Evolutionary conservation across 2,797 vertebrate species (phyloP), one percentile per base, ranked within the genome.

Genomic region (Kryptopterus vitreolus): DNA sequence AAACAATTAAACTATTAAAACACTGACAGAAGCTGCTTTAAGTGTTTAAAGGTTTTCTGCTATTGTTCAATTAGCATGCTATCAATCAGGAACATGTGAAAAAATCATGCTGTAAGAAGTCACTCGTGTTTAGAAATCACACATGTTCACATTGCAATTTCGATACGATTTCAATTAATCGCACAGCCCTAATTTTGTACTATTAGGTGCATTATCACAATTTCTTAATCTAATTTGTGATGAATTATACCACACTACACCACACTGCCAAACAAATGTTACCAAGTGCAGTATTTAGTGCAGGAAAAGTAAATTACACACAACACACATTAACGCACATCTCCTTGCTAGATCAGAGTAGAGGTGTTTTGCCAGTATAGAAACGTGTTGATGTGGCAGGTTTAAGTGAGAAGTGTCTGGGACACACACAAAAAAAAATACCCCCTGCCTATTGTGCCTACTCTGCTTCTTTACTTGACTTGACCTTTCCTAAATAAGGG

Each of bases 381-480:
- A 91, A 89, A 93, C 90, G 86, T 85, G 88, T 92, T 92, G 91
- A 92, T 86, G 87, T 89, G 88, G 89, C 90, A 91, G 90, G 88
- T 89, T 91, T 87, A 83, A 82, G 88, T 89, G 88, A 91, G 88
- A 90, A 79, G 89, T n/a, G n/a, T n/a, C n/a, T n/a, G n/a, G n/a
- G n/a, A n/a, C n/a, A n/a, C n/a, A n/a, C n/a, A n/a, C n/a, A n/a
- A n/a, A n/a, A n/a, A n/a, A n/a, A n/a, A n/a, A n/a, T n/a, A n/a
- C n/a, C n/a, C n/a, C n/a, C n/a, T n/a, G n/a, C n/a, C n/a, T n/a
- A n/a, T n/a, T n/a, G n/a, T 88, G 90, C 86, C 89, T 91, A 87
- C 84, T 88, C 89, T 86, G 86, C 90, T 89, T 90, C 90, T 88
- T 84, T n/a, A n/a, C n/a, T n/a, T n/a, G n/a, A n/a, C n/a, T n/a